Percentiles rank a stretch among this genome's conserved stretches.
Evolutionary conservation across 2,888 invertebrate genomes (phyloP).

Genomic region (Pinctada fucata): DNA sequence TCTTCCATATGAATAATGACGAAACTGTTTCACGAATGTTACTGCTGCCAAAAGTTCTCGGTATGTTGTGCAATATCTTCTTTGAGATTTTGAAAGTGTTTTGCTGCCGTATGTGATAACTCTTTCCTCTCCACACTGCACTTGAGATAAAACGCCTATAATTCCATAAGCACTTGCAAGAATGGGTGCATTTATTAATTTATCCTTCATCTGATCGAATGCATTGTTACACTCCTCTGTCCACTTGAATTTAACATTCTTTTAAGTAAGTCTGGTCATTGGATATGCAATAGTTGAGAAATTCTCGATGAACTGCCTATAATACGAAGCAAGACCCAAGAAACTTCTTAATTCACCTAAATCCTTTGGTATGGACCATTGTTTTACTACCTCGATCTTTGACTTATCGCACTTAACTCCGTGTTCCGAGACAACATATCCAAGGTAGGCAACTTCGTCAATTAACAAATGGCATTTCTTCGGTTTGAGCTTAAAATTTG

Average conservation of each 20-base stretch:
- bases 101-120: constrained; percentile 45
- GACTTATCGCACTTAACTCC: constrained; percentile 3
- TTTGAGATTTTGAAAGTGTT: constrained; percentile 36
- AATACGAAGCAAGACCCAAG: constrained; percentile 4
- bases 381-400: constrained; percentile 3
- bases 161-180: not conserved
- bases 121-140: constrained; percentile 45
- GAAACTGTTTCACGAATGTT: constrained; percentile 44
- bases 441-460: constrained; percentile 12
- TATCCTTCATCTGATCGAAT: not conserved
- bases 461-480: constrained; percentile 42
- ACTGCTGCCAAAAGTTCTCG: constrained; percentile 48
- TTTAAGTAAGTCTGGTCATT: not conserved
- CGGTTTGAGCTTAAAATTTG: constrained; percentile 44
- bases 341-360: constrained; percentile 18
- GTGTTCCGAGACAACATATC: constrained; percentile 11
- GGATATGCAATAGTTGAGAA: constrained; percentile 12
- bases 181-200: not conserved
- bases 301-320: constrained; percentile 12
- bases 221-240: not conserved
- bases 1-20: constrained; percentile 47
- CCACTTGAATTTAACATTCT: constrained; percentile 12
- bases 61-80: constrained; percentile 42
- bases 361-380: constrained; percentile 4
- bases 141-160: constrained; percentile 46